phyloP scores from a whole-genome alignment of 2,113 vertebrate species.

The Cryptotis parvus region DNA sequence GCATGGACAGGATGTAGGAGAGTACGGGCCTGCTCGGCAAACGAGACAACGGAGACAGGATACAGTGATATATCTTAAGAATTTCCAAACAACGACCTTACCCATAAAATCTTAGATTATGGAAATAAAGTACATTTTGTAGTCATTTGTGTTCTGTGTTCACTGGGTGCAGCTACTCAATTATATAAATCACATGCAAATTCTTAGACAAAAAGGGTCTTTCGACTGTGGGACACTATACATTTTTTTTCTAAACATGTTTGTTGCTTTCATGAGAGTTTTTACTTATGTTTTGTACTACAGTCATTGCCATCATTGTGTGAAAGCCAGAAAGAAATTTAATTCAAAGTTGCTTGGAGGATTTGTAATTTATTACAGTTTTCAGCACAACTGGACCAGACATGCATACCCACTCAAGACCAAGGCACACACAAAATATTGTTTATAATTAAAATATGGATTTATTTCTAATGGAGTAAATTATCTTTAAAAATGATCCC shows the following conservation, averaged over 20 bases:
- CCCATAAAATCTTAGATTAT: too few species aligned
- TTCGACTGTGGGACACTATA: conserved; percentile 63
- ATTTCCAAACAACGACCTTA: conserved; percentile 59
- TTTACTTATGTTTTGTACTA: conserved; percentile 76
- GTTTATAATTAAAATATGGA: conserved; percentile 37
- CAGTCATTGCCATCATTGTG: conserved; percentile 70
- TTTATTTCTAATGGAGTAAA: conserved; percentile 47
- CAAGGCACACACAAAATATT: neutral
- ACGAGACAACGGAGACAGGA: too few species aligned
- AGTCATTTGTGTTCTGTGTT: conserved; percentile 55
- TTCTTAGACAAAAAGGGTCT: conserved; percentile 60
- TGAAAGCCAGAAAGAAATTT: conserved; percentile 75
- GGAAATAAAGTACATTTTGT: conserved; percentile 55
- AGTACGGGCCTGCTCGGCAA: too few species aligned
- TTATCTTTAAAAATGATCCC: conserved; percentile 23
- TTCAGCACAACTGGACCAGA: neutral
- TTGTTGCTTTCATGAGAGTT: conserved; percentile 78
- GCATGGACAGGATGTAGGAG: too few species aligned
- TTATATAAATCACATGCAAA: conserved; percentile 72
- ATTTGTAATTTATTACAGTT: conserved; percentile 64
- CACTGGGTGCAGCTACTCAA: conserved; percentile 63
- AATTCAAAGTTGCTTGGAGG: conserved; percentile 33
- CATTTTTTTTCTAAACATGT: conserved; percentile 35
- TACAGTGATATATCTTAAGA: too few species aligned
- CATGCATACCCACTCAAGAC: neutral